Base-by-base conservation (phyloP, 2,797 vertebrate genomes). In the Betta splendens region DNA sequence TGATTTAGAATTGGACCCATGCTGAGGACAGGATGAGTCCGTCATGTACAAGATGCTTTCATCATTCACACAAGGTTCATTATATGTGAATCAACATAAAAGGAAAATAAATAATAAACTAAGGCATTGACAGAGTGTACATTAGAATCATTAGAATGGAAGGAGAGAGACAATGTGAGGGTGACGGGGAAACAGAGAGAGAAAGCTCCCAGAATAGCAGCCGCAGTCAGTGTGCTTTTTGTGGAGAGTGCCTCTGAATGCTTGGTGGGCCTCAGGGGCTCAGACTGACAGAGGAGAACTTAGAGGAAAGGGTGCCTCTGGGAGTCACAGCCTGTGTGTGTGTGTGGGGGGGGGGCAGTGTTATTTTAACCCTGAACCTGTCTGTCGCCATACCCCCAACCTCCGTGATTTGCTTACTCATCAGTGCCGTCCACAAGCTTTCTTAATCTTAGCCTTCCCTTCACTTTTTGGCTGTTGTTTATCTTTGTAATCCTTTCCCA, bases 341-440 rank as follows among this genome's bases (percentile, higher is more conserved):
- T 42, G 39, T 40, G 26, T 56, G 6, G 65, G 5, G 55, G 44
- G 65, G 48, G 52, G 53, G 62, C 67, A 31, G 76, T 84, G 83
- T 91, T 91, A 86, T 90, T 90, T 87, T 89, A 91, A 89, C 82
- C 81, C 64, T 69, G 72, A 80, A 72, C 78, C 56, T 77, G 29
- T 73, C 75, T 78, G 61, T 75, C 69, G 69, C 57, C 52, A 44
- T 29, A 39, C 5, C 44, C 38, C 5, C 22, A 39, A 32, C 12
- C 20, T 39, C 49, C 25, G 23, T 17, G 15, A 23, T 37, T 54
- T 56, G 32, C 63, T 56, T 20, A 40, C 56, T 55, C 50, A 36
- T 64, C 53, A 60, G 36, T 59, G 54, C 68, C 26, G 2, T 26
- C 45, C 39, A 44, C 23, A 17, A 49, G 42, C 18, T 32, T 32